Evolutionary conservation across 2,113 vertebrate species (phyloP).

Genomic region (Hystrix cristata): DNA sequence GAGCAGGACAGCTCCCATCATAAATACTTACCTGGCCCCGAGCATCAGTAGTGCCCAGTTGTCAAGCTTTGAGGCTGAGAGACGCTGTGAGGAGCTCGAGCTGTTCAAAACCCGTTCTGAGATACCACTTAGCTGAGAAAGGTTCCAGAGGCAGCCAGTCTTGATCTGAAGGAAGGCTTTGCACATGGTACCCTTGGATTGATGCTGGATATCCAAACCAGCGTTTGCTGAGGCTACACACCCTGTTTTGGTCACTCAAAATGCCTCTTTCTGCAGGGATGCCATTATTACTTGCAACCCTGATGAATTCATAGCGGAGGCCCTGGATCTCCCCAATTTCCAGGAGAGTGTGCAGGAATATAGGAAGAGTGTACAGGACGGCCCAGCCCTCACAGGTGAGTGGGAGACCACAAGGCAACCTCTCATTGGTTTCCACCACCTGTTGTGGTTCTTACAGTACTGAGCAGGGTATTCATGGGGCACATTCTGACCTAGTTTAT

Average conservation of each 20-base stretch:
- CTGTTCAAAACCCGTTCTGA: background rate
- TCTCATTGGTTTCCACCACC: background rate
- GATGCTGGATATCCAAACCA: background rate
- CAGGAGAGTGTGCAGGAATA: constrained; percentile 91
- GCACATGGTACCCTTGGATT: too few species aligned
- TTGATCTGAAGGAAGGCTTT: background rate
- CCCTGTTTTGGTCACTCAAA: background rate
- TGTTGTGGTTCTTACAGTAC: rapidly evolving
- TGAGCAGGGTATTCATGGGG: rapidly evolving
- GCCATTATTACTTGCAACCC: constrained; percentile 89
- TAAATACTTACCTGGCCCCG: background rate
- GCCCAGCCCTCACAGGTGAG: constrained; percentile 69
- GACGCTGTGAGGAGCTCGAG: background rate
- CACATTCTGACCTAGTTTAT: rapidly evolving
- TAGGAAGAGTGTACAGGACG: constrained; percentile 78
- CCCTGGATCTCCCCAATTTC: constrained; percentile 93
- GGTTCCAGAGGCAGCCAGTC: background rate
- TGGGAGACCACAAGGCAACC: rapidly evolving
- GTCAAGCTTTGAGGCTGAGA: background rate
- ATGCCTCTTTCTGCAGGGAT: constrained; percentile 89
- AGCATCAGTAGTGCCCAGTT: background rate
- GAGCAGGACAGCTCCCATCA: background rate
- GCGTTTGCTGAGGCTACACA: rapidly evolving
- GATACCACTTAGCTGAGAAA: background rate
- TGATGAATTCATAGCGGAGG: constrained; percentile 92